Conservation (phyloP, 2,888 invertebrate species). For the Pimpla rufipes region DNA sequence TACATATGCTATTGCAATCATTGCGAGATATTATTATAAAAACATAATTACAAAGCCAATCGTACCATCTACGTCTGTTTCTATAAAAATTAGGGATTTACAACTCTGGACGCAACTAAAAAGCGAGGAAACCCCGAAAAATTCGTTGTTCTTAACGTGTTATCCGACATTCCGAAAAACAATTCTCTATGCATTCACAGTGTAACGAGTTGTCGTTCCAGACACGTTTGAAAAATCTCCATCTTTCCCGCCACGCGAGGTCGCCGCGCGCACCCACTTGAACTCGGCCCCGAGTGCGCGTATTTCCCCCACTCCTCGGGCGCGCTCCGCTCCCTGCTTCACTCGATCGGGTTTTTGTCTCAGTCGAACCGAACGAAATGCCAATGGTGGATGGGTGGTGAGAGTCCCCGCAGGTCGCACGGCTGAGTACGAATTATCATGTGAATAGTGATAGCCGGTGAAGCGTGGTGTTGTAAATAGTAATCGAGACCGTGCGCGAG, state of each 20-base stretch:
- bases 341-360: conserved; percentile 71
- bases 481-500: conserved; percentile 58
- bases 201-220: no score
- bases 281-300: neutral
- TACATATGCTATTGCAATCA: no score
- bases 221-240: no score
- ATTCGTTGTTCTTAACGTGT: no score
- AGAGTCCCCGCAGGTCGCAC: conserved; percentile 65
- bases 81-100: no score
- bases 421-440: conserved; percentile 56
- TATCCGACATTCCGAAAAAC: no score
- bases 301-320: conserved; percentile 23
- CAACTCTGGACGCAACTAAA: no score
- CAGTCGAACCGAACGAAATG: conserved; percentile 69
- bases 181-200: no score
- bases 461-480: conserved; percentile 62
- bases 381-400: conserved; percentile 73
- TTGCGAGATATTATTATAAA: no score
- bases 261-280: neutral
- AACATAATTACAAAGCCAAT: no score
- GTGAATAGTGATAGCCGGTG: conserved; percentile 66
- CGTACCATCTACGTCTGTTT: no score
- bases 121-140: no score
- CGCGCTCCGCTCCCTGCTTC: conserved; percentile 52
- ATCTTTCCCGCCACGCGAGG: conserved; percentile 31